A percentile compares a stretch with the other conserved stretches of the same genome.
Conservation (phyloP, 2,113 vertebrate genomes). For the Nibea albiflora region DNA sequence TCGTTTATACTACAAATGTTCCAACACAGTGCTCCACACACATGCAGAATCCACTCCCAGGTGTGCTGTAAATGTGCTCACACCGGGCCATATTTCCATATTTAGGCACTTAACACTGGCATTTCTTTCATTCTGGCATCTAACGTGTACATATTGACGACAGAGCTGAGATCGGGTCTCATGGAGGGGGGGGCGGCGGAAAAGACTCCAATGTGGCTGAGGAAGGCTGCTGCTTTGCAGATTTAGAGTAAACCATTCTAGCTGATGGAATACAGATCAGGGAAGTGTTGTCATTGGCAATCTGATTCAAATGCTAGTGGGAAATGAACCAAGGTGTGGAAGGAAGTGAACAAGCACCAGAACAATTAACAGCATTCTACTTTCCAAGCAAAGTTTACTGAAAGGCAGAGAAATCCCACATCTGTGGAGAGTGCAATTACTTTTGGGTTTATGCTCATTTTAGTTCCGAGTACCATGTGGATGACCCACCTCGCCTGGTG, state of each 20-base stretch:
- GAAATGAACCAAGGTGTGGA: conserved; percentile 78
- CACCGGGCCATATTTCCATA: conserved; percentile 30
- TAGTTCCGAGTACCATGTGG: conserved; percentile 94
- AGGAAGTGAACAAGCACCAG: conserved; percentile 74
- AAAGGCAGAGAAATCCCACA: conserved; percentile 57
- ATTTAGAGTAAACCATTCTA: conserved; percentile 65
- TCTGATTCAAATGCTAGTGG: conserved; percentile 74
- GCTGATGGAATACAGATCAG: conserved; percentile 74
- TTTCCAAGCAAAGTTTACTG: conserved; percentile 60
- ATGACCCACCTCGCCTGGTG: conserved; percentile 91
- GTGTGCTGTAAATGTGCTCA: conserved; percentile 25
- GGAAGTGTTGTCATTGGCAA: conserved; percentile 77
- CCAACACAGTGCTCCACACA: not conserved
- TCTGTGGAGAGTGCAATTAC: conserved; percentile 52
- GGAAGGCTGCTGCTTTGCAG: conserved; percentile 60
- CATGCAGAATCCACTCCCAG: conserved; percentile 5
- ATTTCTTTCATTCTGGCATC: conserved; percentile 51
- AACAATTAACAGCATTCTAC: conserved; percentile 66
- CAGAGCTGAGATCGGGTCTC: conserved; percentile 57
- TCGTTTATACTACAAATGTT: not conserved
- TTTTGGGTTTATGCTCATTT: conserved; percentile 67
- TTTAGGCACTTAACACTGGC: conserved; percentile 46
- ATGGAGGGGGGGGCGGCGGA: not conserved
- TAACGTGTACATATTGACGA: conserved; percentile 45
- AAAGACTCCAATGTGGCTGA: not conserved